These are phyloP conservation scores for Pantala flavescens DNA, from an alignment of 1,140 invertebrate genomes.

Conservation along the genomic window DNA sequence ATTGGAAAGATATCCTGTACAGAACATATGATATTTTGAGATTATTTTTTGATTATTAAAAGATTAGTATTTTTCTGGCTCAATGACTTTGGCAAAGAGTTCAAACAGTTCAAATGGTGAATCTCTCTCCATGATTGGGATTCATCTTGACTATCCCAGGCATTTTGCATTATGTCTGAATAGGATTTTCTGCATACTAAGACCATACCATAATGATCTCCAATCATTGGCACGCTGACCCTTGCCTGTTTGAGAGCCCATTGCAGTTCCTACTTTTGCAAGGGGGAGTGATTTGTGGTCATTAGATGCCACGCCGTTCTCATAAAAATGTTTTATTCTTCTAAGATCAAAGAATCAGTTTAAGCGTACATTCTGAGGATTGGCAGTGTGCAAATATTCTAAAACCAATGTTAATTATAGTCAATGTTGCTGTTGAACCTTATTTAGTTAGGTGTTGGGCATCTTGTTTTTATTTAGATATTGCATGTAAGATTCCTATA, in stretches of 20 bases:
- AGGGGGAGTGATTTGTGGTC: background rate
- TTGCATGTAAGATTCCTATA: background rate
- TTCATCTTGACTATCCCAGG: no score
- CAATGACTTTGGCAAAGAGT: no score
- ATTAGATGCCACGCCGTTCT: background rate
- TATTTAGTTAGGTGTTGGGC: slow-evolving; percentile 5
- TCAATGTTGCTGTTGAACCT: slow-evolving; percentile 1
- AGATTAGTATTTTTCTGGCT: no score
- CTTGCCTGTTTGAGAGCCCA: background rate
- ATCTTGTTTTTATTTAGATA: background rate
- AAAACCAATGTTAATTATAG: background rate
- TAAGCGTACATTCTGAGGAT: background rate
- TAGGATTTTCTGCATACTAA: no score
- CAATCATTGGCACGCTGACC: background rate
- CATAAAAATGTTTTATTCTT: background rate
- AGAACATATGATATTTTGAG: no score
- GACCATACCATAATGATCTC: background rate
- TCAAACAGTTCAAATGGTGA: no score
- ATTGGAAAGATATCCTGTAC: no score
- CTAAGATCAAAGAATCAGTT: background rate
- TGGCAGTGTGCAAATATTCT: background rate
- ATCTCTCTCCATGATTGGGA: no score
- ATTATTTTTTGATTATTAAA: no score
- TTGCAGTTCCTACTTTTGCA: background rate
- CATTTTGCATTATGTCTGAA: no score